A percentile compares a stretch with the other conserved stretches of the same genome.
Conservation (phyloP, 1,140 invertebrate species). For the Micrasema minimum region DNA sequence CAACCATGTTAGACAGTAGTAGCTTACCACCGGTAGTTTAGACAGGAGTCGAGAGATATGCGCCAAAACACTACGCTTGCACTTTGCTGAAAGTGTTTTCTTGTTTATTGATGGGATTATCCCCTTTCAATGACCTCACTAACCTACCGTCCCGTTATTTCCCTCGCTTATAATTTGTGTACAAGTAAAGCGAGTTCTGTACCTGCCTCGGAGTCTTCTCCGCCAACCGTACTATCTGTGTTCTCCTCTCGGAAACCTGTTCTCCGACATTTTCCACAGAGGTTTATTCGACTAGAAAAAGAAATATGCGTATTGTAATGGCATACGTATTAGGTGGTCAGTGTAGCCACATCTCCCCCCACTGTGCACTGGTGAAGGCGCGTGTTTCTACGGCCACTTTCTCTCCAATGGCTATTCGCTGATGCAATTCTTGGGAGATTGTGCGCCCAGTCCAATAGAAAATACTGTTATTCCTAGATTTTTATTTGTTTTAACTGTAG, state of each 20-base stretch:
- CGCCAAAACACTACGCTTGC: too few species aligned
- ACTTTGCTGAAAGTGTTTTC: background rate
- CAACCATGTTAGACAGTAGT: too few species aligned
- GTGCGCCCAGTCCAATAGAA: constrained; percentile 15
- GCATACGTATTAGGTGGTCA: constrained; percentile 10
- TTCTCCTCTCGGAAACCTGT: constrained; percentile 12
- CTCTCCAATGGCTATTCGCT: constrained; percentile 16
- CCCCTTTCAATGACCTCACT: constrained; percentile 2
- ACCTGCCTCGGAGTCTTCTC: background rate
- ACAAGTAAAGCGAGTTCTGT: background rate
- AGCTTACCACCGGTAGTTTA: too few species aligned
- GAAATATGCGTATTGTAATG: constrained; percentile 30
- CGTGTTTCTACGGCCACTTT: constrained; percentile 20
- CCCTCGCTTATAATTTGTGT: background rate
- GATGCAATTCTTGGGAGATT: constrained; percentile 18
- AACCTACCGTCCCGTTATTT: background rate
- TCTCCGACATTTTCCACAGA: constrained; percentile 10
- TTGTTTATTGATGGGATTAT: background rate
- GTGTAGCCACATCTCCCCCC: background rate
- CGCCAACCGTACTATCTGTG: background rate
- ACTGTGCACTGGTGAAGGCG: too few species aligned
- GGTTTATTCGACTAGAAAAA: constrained; percentile 11
- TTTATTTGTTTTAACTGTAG: background rate
- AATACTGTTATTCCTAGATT: background rate
- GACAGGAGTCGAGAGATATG: too few species aligned